Evolutionary conservation across 2,113 vertebrate species (phyloP).

Genomic region (Arenaria interpres): DNA sequence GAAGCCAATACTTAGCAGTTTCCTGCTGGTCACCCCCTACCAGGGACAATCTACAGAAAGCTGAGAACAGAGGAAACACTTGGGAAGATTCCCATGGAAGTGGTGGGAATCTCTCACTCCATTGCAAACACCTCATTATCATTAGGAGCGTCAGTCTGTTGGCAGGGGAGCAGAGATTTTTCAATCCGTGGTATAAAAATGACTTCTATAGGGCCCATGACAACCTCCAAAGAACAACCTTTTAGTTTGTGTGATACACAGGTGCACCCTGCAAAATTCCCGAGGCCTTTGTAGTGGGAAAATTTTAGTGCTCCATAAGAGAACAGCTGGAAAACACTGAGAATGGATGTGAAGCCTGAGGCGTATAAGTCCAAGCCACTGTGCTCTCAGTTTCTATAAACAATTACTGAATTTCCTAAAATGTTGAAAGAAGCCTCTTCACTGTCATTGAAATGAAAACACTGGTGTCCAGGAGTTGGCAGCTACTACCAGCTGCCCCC

Average conservation of each 20-base stretch:
- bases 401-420: neutral
- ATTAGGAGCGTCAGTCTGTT: neutral
- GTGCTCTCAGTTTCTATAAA: neutral
- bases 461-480: neutral
- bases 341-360: neutral
- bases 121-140: neutral
- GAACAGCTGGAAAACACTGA: neutral
- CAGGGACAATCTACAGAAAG: neutral
- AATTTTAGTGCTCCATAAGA: neutral
- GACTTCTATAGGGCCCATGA: neutral
- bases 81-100: neutral
- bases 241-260: neutral
- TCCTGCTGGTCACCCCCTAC: neutral
- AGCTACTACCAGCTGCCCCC: neutral
- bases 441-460: rapidly evolving
- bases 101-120: neutral
- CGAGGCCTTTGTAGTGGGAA: neutral
- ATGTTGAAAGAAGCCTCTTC: neutral
- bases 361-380: neutral
- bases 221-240: neutral
- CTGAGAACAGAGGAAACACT: neutral
- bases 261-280: neutral
- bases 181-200: neutral
- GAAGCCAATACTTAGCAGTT: neutral
- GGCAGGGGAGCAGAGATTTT: neutral